A percentile compares a stretch with the other conserved stretches of the same genome.
Evolutionary conservation across 2,888 invertebrate species (phyloP).

Genomic region (Drepana falcataria): DNA sequence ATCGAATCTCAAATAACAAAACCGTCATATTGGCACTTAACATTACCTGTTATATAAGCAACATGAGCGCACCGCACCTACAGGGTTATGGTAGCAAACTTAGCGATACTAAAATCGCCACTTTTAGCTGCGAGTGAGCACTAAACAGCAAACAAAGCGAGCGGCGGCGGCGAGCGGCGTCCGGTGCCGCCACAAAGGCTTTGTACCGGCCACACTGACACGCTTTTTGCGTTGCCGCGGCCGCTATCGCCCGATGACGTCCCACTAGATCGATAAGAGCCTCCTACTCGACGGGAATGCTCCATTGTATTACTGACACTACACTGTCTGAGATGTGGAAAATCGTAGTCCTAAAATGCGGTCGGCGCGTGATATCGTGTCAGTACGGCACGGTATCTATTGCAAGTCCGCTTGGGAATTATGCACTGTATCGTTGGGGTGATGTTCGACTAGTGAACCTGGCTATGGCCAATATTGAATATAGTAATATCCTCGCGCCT

Average conservation of each 20-base stretch:
- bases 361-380: constrained; percentile 37
- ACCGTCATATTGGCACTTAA: constrained; percentile 9
- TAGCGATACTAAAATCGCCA: constrained; percentile 61
- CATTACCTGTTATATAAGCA: constrained; percentile 10
- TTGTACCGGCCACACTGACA: constrained; percentile 72
- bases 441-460: too few relatives aligned
- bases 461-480: too few relatives aligned
- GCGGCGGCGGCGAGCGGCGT: constrained; percentile 68
- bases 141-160: constrained; percentile 73
- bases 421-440: background rate
- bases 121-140: constrained; percentile 60
- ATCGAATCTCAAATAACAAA: constrained; percentile 10
- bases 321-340: constrained; percentile 72
- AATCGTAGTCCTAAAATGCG: constrained; percentile 64
- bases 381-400: constrained; percentile 27
- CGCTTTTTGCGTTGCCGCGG: constrained; percentile 72
- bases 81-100: constrained; percentile 39
- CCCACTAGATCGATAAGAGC: constrained; percentile 76
- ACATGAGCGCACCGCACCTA: constrained; percentile 39
- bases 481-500: too few relatives aligned
- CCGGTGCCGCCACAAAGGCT: constrained; percentile 71
- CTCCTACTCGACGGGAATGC: constrained; percentile 71
- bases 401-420: constrained; percentile 5
- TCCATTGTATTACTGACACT: constrained; percentile 74
- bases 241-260: constrained; percentile 76